Percentiles rank a stretch among this genome's conserved stretches.
These are phyloP conservation scores for Phoxinus dragarum DNA, from an alignment of 2,797 vertebrate genomes.

Conservation along the genomic window DNA sequence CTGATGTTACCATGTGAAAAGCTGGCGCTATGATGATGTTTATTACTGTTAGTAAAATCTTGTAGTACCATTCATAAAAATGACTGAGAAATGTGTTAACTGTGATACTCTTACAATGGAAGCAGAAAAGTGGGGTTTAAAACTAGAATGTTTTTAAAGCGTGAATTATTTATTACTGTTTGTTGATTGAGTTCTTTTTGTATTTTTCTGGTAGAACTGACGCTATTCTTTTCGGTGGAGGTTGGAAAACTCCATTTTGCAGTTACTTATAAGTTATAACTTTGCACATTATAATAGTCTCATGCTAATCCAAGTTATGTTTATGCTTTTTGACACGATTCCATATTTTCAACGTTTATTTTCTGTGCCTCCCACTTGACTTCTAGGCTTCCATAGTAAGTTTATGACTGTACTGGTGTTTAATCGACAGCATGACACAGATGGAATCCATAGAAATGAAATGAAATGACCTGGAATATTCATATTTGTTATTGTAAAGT, in stretches of 20 bases:
- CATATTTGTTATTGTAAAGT: background rate
- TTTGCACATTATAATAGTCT: no score
- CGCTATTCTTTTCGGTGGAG: background rate
- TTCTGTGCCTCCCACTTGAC: background rate
- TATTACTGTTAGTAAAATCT: slow-evolving; percentile 3
- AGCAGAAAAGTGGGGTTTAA: slow-evolving; percentile 1
- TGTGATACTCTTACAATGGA: slow-evolving; percentile 3
- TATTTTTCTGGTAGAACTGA: background rate
- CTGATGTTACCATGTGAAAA: slow-evolving; percentile 11
- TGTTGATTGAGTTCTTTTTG: background rate
- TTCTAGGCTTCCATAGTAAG: slow-evolving; percentile 19
- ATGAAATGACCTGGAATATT: background rate
- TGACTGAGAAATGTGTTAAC: background rate
- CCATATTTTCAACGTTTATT: background rate
- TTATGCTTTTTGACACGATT: background rate
- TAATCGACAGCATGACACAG: background rate
- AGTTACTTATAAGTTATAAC: background rate
- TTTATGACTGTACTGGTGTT: background rate
- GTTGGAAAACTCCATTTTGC: background rate
- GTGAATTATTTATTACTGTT: background rate
- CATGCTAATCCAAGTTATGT: background rate
- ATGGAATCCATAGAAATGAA: slow-evolving; percentile 1
- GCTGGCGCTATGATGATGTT: background rate
- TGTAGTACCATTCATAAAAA: slow-evolving; percentile 5
- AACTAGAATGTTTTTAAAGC: background rate